phyloP scores from a whole-genome alignment of 2,888 invertebrate genomes.

The Stomorhina lunata region DNA sequence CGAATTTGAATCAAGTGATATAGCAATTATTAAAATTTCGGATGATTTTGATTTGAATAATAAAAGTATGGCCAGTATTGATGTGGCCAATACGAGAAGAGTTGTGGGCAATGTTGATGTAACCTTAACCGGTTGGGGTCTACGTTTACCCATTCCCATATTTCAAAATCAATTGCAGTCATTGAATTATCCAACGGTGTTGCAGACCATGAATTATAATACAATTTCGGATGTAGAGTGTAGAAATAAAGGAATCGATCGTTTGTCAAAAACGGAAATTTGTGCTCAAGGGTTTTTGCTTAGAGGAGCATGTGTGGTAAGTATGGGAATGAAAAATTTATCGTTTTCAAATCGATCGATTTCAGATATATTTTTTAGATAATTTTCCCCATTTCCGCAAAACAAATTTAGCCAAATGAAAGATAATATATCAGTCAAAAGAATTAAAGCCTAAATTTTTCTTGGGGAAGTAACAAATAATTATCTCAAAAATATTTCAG shows the following conservation, averaged over 20 bases:
- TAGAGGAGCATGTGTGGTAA: slow-evolving; percentile 76
- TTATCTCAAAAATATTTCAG: no score
- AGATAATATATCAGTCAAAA: no score
- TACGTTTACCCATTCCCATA: slow-evolving; percentile 72
- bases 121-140: slow-evolving; percentile 78
- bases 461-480: no score
- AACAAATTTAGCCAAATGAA: no score
- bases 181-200: slow-evolving; percentile 71
- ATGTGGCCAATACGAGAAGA: slow-evolving; percentile 64
- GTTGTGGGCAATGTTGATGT: slow-evolving; percentile 72
- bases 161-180: slow-evolving; percentile 66
- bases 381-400: no score
- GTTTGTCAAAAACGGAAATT: slow-evolving; percentile 75
- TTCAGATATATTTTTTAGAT: background rate
- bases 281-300: slow-evolving; percentile 73
- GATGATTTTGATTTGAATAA: slow-evolving; percentile 70
- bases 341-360: background rate
- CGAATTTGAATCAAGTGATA: slow-evolving; percentile 74
- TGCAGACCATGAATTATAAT: slow-evolving; percentile 74
- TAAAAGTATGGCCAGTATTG: slow-evolving; percentile 78
- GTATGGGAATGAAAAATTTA: slow-evolving; percentile 31
- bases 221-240: slow-evolving; percentile 76
- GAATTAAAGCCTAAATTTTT: no score
- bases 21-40: slow-evolving; percentile 74
- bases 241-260: slow-evolving; percentile 70